A percentile compares a stretch with the other conserved stretches of the same genome.
Evolutionary conservation across 2,888 invertebrate genomes (phyloP).

Genomic region (Caenorhabditis sp.): DNA sequence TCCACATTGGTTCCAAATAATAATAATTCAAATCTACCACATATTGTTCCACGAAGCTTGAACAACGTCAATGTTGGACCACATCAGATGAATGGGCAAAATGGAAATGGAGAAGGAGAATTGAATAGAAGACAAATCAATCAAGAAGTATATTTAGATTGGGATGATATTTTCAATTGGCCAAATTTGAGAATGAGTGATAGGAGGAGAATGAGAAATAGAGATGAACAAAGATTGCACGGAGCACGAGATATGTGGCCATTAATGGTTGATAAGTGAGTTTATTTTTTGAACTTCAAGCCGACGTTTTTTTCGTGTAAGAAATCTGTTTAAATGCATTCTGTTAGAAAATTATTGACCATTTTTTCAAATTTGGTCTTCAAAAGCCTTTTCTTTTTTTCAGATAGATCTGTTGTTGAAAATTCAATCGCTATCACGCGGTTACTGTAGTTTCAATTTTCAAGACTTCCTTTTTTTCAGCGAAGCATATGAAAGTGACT

Average conservation of each 20-base stretch:
- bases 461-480: constrained; percentile 7
- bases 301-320: too few species aligned
- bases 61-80: background rate
- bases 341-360: too few species aligned
- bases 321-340: too few species aligned
- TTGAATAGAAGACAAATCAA: background rate
- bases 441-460: background rate
- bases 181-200: constrained; percentile 1
- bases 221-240: constrained; percentile 40
- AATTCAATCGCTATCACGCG: too few species aligned
- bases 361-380: background rate
- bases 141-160: constrained; percentile 11
- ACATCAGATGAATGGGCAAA: background rate
- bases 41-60: background rate
- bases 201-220: constrained; percentile 13
- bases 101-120: background rate
- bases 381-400: too few species aligned
- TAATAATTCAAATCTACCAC: background rate
- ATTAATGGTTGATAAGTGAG: constrained; percentile 40
- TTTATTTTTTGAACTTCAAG: too few species aligned
- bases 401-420: too few species aligned
- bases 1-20: background rate
- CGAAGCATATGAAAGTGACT: constrained; percentile 20
- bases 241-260: constrained; percentile 58
- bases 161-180: constrained; percentile 33